phyloP scores from a whole-genome alignment of 2,888 invertebrate species.

The Alsophila aescularia region DNA sequence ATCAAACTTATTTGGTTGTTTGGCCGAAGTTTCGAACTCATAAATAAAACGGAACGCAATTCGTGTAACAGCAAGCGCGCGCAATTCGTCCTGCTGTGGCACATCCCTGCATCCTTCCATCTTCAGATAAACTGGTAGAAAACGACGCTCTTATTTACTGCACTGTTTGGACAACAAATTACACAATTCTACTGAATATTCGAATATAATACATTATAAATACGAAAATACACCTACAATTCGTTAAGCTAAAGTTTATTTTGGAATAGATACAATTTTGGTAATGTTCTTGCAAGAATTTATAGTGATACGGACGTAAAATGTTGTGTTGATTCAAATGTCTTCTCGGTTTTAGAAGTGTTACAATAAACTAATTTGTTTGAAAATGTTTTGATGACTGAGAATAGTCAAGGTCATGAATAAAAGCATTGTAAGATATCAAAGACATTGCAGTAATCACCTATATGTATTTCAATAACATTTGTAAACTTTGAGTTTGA shows the following conservation, averaged over 20 bases:
- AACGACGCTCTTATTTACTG: slow-evolving; percentile 52
- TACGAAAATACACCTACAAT: slow-evolving; percentile 22
- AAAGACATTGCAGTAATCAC: too few species aligned
- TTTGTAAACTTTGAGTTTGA: too few species aligned
- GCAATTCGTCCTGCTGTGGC: slow-evolving; percentile 35
- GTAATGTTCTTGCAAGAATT: slow-evolving; percentile 21
- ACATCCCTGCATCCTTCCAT: slow-evolving; percentile 41
- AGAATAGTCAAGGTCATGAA: too few species aligned
- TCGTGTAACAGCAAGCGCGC: slow-evolving; percentile 2
- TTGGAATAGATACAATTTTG: slow-evolving; percentile 4
- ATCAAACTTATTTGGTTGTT: too few species aligned
- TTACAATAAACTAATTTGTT: neutral
- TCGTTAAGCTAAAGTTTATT: neutral
- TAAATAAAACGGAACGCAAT: neutral
- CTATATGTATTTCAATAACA: too few species aligned
- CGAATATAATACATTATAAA: too few species aligned
- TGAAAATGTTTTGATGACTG: neutral
- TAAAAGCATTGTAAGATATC: too few species aligned
- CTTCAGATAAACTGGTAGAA: slow-evolving; percentile 50
- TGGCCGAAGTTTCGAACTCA: too few species aligned
- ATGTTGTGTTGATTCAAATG: slow-evolving; percentile 10
- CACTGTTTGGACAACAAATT: slow-evolving; percentile 50
- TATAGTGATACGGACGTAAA: slow-evolving; percentile 17
- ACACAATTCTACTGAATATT: slow-evolving; percentile 30
- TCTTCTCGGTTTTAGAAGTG: slow-evolving; percentile 2